These are phyloP conservation scores for Procambarus clarkii DNA, from an alignment of 1,140 invertebrate species.

Conservation along the genomic window DNA sequence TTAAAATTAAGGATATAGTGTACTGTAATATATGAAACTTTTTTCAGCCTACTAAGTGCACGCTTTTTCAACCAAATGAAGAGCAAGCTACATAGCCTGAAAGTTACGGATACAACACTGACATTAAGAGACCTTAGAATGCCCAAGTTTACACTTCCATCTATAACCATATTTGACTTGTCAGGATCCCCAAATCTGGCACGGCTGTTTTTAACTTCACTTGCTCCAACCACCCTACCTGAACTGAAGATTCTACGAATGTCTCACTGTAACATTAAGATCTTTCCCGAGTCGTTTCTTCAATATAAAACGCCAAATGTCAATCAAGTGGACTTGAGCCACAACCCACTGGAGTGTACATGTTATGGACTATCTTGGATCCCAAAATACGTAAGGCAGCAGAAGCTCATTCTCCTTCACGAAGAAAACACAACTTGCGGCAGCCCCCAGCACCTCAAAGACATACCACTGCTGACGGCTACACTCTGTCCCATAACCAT, in stretches of 20 bases:
- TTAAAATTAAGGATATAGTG: not conserved
- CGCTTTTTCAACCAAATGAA: slow-evolving; percentile 21
- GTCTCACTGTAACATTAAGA: slow-evolving; percentile 26
- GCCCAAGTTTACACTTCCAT: slow-evolving; percentile 9
- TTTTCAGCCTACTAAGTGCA: slow-evolving; percentile 24
- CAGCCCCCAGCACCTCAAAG: not conserved
- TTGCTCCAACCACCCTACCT: not conserved
- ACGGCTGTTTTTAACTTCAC: slow-evolving; percentile 1
- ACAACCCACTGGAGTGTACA: slow-evolving; percentile 46
- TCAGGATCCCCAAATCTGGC: slow-evolving; percentile 35
- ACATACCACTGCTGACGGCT: slow-evolving; percentile 36
- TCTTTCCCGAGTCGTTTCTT: slow-evolving; percentile 1
- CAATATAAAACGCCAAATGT: slow-evolving; percentile 22
- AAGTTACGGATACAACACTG: not conserved
- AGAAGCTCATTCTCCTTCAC: slow-evolving; percentile 7
- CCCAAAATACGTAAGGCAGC: slow-evolving; percentile 43
- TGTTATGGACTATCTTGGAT: slow-evolving; percentile 49
- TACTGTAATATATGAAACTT: not conserved
- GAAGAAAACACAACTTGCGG: slow-evolving; percentile 40
- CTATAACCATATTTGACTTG: slow-evolving; percentile 27
- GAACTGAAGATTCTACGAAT: slow-evolving; percentile 17
- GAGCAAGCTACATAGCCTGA: slow-evolving; percentile 24
- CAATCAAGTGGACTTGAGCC: slow-evolving; percentile 25
- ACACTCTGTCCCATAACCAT: slow-evolving; percentile 28
- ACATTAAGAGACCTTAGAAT: not conserved